Conservation (phyloP, 2,888 invertebrate genomes). For the Hyposoter dolosus region DNA sequence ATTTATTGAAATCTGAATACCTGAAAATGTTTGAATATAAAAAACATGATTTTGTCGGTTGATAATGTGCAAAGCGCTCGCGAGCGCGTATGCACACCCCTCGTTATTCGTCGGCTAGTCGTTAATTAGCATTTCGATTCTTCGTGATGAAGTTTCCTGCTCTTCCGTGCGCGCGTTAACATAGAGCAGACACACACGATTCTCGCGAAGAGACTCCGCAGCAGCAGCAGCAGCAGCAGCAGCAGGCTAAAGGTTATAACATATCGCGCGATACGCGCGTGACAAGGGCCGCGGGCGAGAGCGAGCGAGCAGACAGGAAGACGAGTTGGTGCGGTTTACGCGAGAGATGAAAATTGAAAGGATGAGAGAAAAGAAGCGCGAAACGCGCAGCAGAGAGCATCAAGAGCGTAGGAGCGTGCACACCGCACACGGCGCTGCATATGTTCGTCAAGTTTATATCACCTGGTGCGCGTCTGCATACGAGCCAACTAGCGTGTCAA, state of each 20-base stretch:
- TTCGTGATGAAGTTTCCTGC: constrained; percentile 52
- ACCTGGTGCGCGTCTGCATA: neutral
- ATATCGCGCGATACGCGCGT: neutral
- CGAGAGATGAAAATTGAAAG: constrained; percentile 4
- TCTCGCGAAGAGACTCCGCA: neutral
- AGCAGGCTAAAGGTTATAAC: neutral
- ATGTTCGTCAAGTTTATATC: neutral
- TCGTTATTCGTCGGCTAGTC: constrained; percentile 32
- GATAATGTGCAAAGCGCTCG: neutral
- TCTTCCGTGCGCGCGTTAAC: neutral
- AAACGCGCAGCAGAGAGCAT: neutral
- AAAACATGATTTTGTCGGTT: neutral
- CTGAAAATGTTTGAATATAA: no score
- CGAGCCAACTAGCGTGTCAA: constrained; percentile 43
- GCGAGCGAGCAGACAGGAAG: neutral
- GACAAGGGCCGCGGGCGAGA: neutral
- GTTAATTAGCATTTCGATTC: constrained; percentile 81
- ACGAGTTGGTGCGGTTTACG: neutral
- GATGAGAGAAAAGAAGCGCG: neutral
- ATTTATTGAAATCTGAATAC: no score
- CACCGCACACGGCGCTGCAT: neutral
- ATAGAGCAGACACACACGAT: neutral
- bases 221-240: no score
- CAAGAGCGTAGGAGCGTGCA: neutral
- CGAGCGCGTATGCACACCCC: neutral